A percentile compares a stretch with the other conserved stretches of the same genome.
Conservation (phyloP, 2,797 vertebrate species). For the Rallus crepitans region DNA sequence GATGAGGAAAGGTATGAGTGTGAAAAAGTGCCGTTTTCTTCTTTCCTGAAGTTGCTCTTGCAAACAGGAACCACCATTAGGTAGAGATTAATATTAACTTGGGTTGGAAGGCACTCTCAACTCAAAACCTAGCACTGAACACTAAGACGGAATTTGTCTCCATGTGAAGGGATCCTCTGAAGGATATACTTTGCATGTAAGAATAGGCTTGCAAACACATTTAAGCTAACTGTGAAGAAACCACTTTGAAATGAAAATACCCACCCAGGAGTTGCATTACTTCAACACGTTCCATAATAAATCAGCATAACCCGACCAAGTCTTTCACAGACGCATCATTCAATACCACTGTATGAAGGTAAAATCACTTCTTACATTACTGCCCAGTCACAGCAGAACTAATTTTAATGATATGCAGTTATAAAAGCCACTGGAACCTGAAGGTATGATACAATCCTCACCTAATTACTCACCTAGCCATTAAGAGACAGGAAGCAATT, state of each 20-base stretch:
- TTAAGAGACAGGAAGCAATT: background rate
- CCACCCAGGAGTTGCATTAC: background rate
- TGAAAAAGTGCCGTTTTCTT: background rate
- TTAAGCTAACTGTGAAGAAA: background rate
- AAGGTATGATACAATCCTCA: background rate
- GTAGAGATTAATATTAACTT: background rate
- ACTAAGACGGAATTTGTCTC: background rate
- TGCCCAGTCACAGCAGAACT: background rate
- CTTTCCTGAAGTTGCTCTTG: background rate
- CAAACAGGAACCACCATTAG: background rate
- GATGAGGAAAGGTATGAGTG: background rate
- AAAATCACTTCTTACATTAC: background rate
- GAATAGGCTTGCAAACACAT: background rate
- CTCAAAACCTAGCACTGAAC: background rate
- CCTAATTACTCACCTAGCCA: background rate
- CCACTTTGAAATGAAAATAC: background rate
- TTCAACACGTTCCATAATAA: background rate
- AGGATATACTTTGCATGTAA: background rate
- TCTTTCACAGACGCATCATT: background rate
- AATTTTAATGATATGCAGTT: background rate
- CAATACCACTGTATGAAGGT: background rate
- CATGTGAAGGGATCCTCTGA: background rate
- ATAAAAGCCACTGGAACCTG: background rate
- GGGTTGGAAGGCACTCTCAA: background rate
- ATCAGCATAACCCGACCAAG: background rate